Evolutionary conservation across 2,888 invertebrate genomes (phyloP), one percentile per base, ranked within the genome.

Genomic region (Carterocephalus palaemon): DNA sequence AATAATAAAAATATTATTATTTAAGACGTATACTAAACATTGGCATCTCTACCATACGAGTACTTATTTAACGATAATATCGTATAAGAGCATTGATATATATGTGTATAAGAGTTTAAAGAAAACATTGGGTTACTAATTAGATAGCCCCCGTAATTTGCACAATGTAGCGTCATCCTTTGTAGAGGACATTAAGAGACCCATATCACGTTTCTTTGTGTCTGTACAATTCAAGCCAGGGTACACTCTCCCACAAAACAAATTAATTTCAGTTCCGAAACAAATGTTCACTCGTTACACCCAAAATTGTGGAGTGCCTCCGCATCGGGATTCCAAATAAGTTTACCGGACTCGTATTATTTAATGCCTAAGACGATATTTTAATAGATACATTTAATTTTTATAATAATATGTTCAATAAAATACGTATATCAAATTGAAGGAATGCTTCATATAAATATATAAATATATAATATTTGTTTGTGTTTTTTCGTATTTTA

Each of bases 161-260:
- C 67, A 68, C 67, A 64, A 65, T 59, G 61, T 61, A 60, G 61
- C 55, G 56, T 55, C 48, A 57, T 62, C 73, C 75, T 76, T 76
- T 78, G 75, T 75, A 62, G 59, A 58, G 59, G 57, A 65, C 69
- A 70, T 77, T 78, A 74, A 63, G 60, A 64, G 65, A 78, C 76
- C 76, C 79, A 73, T 74, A 75, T 78, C 81, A 81, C 74, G 75
- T 74, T 74, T 75, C 79, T 80, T 74, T 81, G 74, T 67, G 65
- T 64, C 62, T 63, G 64, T 62, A 57, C 48, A 39, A 56, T 56
- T 49, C 61, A 46, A 53, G 62, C 60, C 61, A 59, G 62, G 60
- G 57, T 60, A 59, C 59, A 66, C 62, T 58, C 59, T 52, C 54
- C 64, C 68, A 52, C 64, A 61, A 68, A 70, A 74, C 71, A 69